Base-by-base conservation (phyloP, 1,140 invertebrate genomes). In the Aphaenogaster floridana region DNA sequence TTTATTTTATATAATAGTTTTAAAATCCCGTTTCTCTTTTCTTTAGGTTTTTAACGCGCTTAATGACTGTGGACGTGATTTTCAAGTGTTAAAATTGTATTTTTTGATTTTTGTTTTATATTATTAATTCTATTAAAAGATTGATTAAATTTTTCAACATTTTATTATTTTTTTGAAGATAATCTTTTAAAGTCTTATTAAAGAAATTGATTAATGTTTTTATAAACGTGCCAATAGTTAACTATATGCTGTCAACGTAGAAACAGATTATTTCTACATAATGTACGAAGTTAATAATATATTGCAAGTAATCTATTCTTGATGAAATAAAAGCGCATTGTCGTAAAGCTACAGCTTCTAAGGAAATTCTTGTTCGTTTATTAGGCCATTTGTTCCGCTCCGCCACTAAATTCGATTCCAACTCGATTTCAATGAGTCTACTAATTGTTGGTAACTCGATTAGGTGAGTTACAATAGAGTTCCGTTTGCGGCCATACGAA, bases 361-460 rank as follows among this genome's bases (percentile, higher is more conserved):
- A 81, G 39, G 39, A 71, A 71, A 81, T 71, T 59, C 79, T 45
- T 15, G 15, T 50, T 28, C 69, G 71, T 15, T 85, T 85, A 85
- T 85, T 42, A 54, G 13, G 11, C 42, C 69, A 76, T 76, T 76
- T 84, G 68, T 84, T 63, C 45, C 34, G 39, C 28, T 50, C 17
- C 17, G 34, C 34, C 45, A 9, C 28, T 63, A 76, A 50, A 85
- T 76, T 77, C 76, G 28, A 71, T 63, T 71, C 17, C 61, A 81
- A 81, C 61, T 81, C 42, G 45, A 71, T 80, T 50, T 68, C 76
- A 86, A 69, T 61, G 77, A 81, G 63, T 21, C 21, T 68, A 52
- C 77, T 86, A 86, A 86, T 86, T 86, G 54, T 52, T 36, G 17
- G 21, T 54, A 66, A 71, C 77, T 81, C 64, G 54, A 72, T 81